These are phyloP conservation scores for Diachrysia chrysitis DNA, from an alignment of 2,888 invertebrate genomes.

Conservation along the genomic window DNA sequence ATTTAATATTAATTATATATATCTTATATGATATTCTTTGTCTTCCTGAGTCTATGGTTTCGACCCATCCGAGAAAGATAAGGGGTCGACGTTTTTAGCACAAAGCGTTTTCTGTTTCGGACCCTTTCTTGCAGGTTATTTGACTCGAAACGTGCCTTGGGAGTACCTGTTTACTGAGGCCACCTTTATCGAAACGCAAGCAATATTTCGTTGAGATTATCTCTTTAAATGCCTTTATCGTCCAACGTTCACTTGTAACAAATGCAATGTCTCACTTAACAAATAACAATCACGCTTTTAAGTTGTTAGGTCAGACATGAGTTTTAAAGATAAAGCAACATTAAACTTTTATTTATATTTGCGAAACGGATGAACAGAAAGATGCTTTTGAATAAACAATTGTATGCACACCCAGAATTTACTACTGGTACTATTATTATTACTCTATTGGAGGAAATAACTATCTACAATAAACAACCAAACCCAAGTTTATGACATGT, in stretches of 20 bases:
- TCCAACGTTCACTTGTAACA: conserved; percentile 75
- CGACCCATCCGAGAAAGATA: conserved; percentile 84
- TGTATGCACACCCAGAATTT: not conserved
- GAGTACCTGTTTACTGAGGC: conserved; percentile 82
- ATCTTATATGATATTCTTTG: conserved; percentile 57
- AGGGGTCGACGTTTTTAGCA: conserved; percentile 88
- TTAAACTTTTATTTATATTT: conserved; percentile 41
- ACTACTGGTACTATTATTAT: not conserved
- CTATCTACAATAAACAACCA: not conserved
- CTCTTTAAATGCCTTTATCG: conserved; percentile 80
- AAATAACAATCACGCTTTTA: conserved; percentile 81
- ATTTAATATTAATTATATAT: conserved; percentile 40
- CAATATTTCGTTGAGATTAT: conserved; percentile 85
- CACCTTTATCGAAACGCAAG: conserved; percentile 79
- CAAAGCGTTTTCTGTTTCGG: conserved; percentile 87
- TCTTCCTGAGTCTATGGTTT: conserved; percentile 79
- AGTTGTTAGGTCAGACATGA: conserved; percentile 62
- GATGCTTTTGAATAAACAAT: not conserved
- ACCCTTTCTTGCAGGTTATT: conserved; percentile 85
- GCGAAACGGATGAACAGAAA: not conserved
- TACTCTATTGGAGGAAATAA: not conserved
- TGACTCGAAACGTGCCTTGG: conserved; percentile 83
- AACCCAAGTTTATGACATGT: conserved; percentile 5
- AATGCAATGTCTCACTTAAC: conserved; percentile 83
- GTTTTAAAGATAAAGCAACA: conserved; percentile 63